These are phyloP conservation scores for Kryphioiulus occultus DNA, from an alignment of 2,888 invertebrate species.

Conservation along the genomic window DNA sequence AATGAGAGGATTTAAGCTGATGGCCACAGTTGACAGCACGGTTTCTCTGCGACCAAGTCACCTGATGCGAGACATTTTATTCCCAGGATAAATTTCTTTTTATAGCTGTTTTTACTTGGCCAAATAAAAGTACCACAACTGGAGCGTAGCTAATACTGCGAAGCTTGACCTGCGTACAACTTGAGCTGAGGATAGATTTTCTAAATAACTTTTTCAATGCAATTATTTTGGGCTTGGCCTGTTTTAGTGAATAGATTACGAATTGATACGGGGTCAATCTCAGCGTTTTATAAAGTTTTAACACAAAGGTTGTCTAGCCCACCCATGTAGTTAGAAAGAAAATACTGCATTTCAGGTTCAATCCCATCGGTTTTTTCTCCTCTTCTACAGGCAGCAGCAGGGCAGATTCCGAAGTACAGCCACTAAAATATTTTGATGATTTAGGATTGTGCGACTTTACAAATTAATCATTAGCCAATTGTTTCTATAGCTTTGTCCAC, in stretches of 20 bases:
- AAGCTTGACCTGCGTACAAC: not conserved
- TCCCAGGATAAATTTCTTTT: not conserved
- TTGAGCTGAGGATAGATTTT: not conserved
- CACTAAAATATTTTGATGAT: too few relatives aligned
- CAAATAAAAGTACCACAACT: not conserved
- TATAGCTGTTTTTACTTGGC: not conserved
- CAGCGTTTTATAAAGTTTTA: not conserved
- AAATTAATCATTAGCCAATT: too few relatives aligned
- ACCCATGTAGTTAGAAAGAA: too few relatives aligned
- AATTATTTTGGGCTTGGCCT: not conserved
- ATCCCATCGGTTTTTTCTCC: too few relatives aligned
- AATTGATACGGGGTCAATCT: not conserved
- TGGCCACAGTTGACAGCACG: not conserved
- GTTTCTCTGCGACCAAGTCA: not conserved
- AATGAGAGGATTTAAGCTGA: slow-evolving; percentile 35
- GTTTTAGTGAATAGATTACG: not conserved
- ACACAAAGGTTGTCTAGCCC: too few relatives aligned
- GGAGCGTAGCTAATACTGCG: not conserved
- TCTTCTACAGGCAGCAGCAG: too few relatives aligned
- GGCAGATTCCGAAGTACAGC: too few relatives aligned
- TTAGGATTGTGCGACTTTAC: too few relatives aligned
- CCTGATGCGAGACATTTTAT: not conserved
- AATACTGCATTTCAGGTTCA: too few relatives aligned
- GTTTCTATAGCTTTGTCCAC: too few relatives aligned
- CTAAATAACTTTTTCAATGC: not conserved